These are phyloP conservation scores for Sabatieria punctata DNA, from an alignment of 2,888 invertebrate species.

Conservation along the genomic window DNA sequence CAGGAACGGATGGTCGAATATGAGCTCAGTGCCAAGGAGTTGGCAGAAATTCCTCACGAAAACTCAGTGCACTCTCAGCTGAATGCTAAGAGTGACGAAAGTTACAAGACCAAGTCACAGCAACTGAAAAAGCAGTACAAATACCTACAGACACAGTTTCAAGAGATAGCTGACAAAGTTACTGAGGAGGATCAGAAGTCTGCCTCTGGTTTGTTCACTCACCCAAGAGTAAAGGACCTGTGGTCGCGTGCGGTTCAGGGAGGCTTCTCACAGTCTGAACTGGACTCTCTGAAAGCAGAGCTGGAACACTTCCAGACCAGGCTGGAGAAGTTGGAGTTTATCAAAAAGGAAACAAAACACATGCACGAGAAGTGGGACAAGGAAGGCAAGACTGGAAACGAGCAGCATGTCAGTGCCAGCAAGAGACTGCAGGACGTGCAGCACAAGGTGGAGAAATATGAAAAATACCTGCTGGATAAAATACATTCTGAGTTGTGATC, in stretches of 20 bases:
- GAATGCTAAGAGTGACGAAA: too few relatives aligned
- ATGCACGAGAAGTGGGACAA: neutral
- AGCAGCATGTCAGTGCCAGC: too few relatives aligned
- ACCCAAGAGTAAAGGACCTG: neutral
- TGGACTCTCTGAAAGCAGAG: neutral
- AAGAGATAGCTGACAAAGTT: neutral
- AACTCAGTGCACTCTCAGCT: neutral
- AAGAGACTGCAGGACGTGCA: neutral
- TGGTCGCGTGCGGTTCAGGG: neutral
- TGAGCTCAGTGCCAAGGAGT: neutral
- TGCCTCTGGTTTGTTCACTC: neutral
- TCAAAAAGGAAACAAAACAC: neutral
- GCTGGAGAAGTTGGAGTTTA: neutral
- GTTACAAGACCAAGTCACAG: neutral
- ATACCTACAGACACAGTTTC: neutral
- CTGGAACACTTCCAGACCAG: neutral
- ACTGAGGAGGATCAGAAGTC: neutral
- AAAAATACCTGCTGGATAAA: neutral
- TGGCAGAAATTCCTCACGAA: neutral
- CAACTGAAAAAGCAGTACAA: neutral
- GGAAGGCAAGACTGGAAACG: neutral
- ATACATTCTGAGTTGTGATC: too few relatives aligned
- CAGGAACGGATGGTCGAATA: neutral
- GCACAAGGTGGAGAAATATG: neutral
- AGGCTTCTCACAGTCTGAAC: neutral